Evolutionary conservation across 64 coral and sea anemone genomes (phyloP), one percentile per base, ranked within the genome.

Genomic region (Dendrophyllia cribrosa): DNA sequence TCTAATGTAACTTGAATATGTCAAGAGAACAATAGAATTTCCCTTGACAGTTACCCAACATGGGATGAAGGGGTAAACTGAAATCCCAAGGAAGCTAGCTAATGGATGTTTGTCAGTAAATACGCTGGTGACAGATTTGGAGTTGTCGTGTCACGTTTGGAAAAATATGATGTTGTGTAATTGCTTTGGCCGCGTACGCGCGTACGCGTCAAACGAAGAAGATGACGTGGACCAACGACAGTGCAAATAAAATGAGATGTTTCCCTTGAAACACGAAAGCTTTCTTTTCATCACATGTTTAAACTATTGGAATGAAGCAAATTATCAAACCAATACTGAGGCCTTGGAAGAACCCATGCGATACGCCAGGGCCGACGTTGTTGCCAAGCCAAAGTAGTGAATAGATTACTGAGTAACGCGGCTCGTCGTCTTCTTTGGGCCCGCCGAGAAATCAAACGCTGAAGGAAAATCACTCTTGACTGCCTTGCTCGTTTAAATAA

Each of bases 1-100:
- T 76, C 73, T 5, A 52, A 14, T 6, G 49, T 4, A 52, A 20
- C 73, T 76, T 76, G 48, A 76, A 51, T 52, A 52, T 76, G 73
- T 76, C 73, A 52, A 76, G 73, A 50, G 73, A 53, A 76, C 73
- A 76, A 76, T 76, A 76, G 73, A 52, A 76, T 76, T 76, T 76
- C 73, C 47, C 73, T 76, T 76, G 73, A 76, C 73, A 52, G 73
- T n/a, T 52, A 76, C 3, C 70, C 70, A 47, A 73, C 70, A 73
- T 73, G 70, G 9, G 0, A 47, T 73, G 70, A 73, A 46, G 70
- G 25, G 8, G 70, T 73, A 44, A 73, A 73, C 70, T 45, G 70
- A 46, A 73, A 73, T 73, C 70, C 70, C 70, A 13, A 45, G 34
- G 70, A 45, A 46, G 26, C 14, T 73, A 73, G 70, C 70, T 34